These are phyloP conservation scores for Zaprionus tsacasi DNA, from an alignment of 1,140 invertebrate genomes.

Conservation along the genomic window DNA sequence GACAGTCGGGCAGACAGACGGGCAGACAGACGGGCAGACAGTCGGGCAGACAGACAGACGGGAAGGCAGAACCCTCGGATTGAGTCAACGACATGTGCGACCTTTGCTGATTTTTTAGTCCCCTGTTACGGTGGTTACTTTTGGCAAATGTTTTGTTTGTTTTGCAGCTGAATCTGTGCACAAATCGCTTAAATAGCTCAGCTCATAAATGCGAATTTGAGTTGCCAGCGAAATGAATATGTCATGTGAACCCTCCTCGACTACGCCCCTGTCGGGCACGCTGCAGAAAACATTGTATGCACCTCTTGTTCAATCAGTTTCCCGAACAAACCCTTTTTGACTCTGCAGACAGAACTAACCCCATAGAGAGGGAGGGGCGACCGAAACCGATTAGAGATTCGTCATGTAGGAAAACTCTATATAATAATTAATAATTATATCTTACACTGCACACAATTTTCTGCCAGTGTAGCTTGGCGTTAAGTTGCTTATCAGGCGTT, in stretches of 20 bases:
- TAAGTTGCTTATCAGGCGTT: slow-evolving; percentile 67
- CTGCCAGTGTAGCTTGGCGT: not conserved
- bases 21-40: not conserved
- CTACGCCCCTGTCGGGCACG: not conserved
- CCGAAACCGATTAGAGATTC: too few relatives aligned
- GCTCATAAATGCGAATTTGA: slow-evolving; percentile 61
- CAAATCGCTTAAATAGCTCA: slow-evolving; percentile 74
- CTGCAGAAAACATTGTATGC: slow-evolving; percentile 25
- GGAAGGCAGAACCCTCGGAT: slow-evolving; percentile 8
- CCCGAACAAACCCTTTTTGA: slow-evolving; percentile 58
- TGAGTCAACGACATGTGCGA: slow-evolving; percentile 41
- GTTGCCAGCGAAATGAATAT: slow-evolving; percentile 45
- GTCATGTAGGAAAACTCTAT: too few relatives aligned
- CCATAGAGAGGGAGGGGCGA: not conserved
- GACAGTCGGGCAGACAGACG: not conserved
- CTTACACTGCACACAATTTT: not conserved
- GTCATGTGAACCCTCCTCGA: slow-evolving; percentile 23
- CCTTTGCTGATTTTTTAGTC: slow-evolving; percentile 42
- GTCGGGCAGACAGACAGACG: not conserved
- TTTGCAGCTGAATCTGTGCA: slow-evolving; percentile 40
- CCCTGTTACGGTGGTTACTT: slow-evolving; percentile 18
- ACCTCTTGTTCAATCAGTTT: slow-evolving; percentile 16
- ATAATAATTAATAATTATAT: not conserved
- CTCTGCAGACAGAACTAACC: slow-evolving; percentile 12
- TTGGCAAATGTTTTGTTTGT: slow-evolving; percentile 68